Base-by-base conservation (phyloP, 2,797 vertebrate species). In the Hydrophis major region DNA sequence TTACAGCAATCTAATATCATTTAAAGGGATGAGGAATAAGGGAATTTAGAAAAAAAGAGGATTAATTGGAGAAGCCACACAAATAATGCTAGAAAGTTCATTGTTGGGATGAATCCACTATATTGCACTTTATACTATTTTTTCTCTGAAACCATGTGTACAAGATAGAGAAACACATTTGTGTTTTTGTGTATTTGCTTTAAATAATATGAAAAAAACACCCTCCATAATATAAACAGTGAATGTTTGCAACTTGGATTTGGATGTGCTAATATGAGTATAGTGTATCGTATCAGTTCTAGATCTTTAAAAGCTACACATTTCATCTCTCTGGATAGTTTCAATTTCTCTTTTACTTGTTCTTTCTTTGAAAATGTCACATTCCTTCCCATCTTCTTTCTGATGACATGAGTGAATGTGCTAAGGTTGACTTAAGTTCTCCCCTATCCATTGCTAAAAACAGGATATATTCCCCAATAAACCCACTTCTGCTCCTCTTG, bases 21-120 rank as follows among this genome's bases (percentile, higher is more conserved):
- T 74, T 74, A 32, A 18, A 16, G n/a, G 28, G 66, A 0, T 0
- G 14, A 3, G 3, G 0, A 0, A 0, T 0, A 66, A 69, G 27
- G 61, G 61, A 2, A 18, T 6, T 18, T 47, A 37, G 32, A 37
- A 37, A 37, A 50, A 74, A 74, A 74, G 66, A 74, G 28, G 2
- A n/a, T n/a, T n/a, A 66, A 2, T n/a, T 66, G 63, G 18, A 14
- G 20, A 78, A 78, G 32, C 12, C 20, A 37, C 55, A 78, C 6
- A 90, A n/a, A 25, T 22, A 37, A 27, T 32, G 56, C 16, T 37
- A 57, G 16, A 4, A 55, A 32, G 4, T 27, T 69, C 6, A 37
- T 57, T 42, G 20, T 78, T 69, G 4, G 66, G 50, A 78, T 57
- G 28, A 74, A 60, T 90, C 20, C 3, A 27, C 6, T 89, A 8